Conservation (phyloP, 2,797 vertebrate genomes). For the Lycodopsis pacificus region DNA sequence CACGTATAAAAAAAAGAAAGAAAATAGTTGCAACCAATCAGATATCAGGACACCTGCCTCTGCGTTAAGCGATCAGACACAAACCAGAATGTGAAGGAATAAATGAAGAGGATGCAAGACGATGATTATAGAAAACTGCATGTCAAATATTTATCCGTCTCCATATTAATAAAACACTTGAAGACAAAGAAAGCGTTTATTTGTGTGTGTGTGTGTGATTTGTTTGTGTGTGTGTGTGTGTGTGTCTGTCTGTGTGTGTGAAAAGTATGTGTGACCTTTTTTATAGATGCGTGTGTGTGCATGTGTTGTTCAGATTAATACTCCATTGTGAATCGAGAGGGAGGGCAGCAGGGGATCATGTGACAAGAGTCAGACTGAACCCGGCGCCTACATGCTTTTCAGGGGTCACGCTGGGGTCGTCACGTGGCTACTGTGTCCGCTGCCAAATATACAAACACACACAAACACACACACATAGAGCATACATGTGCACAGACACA, state of each 20-base stretch:
- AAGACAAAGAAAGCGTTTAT: constrained; percentile 47
- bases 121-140: constrained; percentile 7
- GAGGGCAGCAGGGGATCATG: constrained; percentile 83
- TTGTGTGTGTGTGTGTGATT: constrained; percentile 10
- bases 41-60: not conserved
- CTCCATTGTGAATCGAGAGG: constrained; percentile 82
- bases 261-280: constrained; percentile 6
- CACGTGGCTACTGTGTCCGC: constrained; percentile 81
- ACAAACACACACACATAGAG: constrained; percentile 27
- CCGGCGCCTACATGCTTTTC: constrained; percentile 84
- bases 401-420: constrained; percentile 80
- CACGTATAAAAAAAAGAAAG: not conserved
- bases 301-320: constrained; percentile 77
- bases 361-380: constrained; percentile 86
- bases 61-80: not conserved
- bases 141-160: constrained; percentile 34
- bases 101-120: constrained; percentile 14
- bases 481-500: constrained; percentile 26
- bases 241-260: constrained; percentile 21
- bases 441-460: constrained; percentile 64
- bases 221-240: constrained; percentile 19
- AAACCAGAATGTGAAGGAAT: not conserved
- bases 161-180: not conserved
- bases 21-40: not conserved
- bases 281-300: constrained; percentile 25